Evolutionary conservation across 1,140 invertebrate species (phyloP).

Genomic region (Drosophila ercepeae): DNA sequence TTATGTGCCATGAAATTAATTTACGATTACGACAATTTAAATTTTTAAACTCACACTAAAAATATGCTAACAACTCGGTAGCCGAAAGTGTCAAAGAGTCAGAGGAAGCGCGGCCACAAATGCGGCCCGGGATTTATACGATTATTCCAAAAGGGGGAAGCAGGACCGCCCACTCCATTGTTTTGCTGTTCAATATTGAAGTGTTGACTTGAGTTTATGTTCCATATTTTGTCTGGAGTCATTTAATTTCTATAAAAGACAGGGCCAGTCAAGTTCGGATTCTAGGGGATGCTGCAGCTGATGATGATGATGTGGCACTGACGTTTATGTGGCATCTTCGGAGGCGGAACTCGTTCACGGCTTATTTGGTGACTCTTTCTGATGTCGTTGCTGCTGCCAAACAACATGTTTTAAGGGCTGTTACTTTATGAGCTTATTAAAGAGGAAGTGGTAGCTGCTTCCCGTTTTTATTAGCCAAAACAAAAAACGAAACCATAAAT

Average conservation of each 20-base stretch:
- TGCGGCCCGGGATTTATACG: slow-evolving; percentile 66
- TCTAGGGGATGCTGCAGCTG: slow-evolving; percentile 13
- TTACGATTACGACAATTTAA: slow-evolving; percentile 83
- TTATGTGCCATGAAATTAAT: slow-evolving; percentile 84
- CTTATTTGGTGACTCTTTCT: slow-evolving; percentile 44
- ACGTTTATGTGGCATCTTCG: slow-evolving; percentile 38
- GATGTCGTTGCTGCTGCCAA: slow-evolving; percentile 23
- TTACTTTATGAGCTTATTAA: slow-evolving; percentile 48
- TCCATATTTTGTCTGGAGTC: slow-evolving; percentile 37
- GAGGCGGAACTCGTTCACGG: slow-evolving; percentile 48
- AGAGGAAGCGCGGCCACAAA: slow-evolving; percentile 38
- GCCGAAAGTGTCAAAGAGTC: slow-evolving; percentile 73
- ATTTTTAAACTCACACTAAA: slow-evolving; percentile 82
- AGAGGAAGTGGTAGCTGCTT: slow-evolving; percentile 25
- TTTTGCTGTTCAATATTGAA: slow-evolving; percentile 32
- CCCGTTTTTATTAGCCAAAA: slow-evolving; percentile 14
- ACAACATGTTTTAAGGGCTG: slow-evolving; percentile 50
- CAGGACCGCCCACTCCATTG: neutral
- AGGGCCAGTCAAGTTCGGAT: slow-evolving; percentile 8
- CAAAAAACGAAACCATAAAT: slow-evolving; percentile 1
- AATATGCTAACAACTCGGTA: slow-evolving; percentile 72
- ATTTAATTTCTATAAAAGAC: slow-evolving; percentile 42
- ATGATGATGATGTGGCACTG: slow-evolving; percentile 43
- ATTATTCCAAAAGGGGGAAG: slow-evolving; percentile 12
- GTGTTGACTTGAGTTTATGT: slow-evolving; percentile 44